phyloP scores from a whole-genome alignment of 37 sponge, comb jelly and placozoan species.

The Aphrocallistes beatrix region DNA sequence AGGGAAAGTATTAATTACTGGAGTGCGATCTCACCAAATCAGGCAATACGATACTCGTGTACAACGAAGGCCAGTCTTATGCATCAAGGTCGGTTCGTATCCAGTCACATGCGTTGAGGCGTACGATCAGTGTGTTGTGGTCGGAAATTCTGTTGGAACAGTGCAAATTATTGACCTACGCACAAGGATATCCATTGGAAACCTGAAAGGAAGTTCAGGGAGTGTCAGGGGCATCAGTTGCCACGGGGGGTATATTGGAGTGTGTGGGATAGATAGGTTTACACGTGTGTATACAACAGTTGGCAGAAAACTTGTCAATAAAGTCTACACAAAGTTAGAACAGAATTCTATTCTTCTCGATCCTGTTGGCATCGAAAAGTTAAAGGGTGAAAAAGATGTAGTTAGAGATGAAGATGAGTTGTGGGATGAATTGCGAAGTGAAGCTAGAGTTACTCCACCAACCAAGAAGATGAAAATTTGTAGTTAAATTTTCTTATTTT shows the following conservation, averaged over 20 bases:
- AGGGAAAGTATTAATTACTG: neutral
- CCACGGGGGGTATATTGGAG: neutral
- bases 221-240: neutral
- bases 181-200: neutral
- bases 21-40: neutral
- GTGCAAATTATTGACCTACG: neutral
- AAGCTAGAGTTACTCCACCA: neutral
- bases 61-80: neutral
- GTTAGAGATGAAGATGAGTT: neutral
- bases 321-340: conserved; percentile 11
- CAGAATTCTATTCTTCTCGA: neutral
- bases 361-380: neutral
- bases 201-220: neutral
- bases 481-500: neutral
- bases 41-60: neutral
- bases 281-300: neutral
- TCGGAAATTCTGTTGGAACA: neutral
- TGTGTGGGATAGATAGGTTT: neutral
- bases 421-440: neutral
- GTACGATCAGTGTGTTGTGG: neutral
- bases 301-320: neutral
- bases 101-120: neutral
- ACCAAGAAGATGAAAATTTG: neutral
- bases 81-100: neutral
- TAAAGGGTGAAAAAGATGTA: neutral